Conservation (phyloP, 2,888 invertebrate genomes). For the Argynnis bischoffii region DNA sequence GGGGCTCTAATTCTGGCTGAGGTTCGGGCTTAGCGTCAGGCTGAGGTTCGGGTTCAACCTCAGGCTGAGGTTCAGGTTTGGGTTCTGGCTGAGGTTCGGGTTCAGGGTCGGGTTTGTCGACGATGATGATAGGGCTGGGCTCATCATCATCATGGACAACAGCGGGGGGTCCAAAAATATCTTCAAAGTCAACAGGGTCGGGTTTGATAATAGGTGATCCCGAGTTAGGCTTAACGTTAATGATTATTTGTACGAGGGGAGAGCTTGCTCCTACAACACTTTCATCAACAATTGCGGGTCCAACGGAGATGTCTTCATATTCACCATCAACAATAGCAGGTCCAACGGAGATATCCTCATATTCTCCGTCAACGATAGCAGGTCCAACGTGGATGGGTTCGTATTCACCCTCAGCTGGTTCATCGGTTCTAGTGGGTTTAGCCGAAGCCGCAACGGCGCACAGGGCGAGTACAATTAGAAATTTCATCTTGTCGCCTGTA, state of each 20-base stretch:
- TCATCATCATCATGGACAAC: slow-evolving; percentile 26
- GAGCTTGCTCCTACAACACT: slow-evolving; percentile 32
- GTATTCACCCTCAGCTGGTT: not conserved
- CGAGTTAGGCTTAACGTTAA: slow-evolving; percentile 38
- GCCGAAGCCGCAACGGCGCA: slow-evolving; percentile 48
- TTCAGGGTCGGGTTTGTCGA: slow-evolving; percentile 18
- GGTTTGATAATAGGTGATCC: slow-evolving; percentile 1
- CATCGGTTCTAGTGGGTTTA: slow-evolving; percentile 28
- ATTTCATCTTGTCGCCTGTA: slow-evolving; percentile 38
- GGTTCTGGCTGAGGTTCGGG: too few relatives aligned
- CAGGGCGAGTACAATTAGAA: slow-evolving; percentile 58
- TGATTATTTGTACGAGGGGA: slow-evolving; percentile 45
- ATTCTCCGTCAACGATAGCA: slow-evolving; percentile 29
- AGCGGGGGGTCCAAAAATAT: not conserved
- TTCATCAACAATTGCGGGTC: slow-evolving; percentile 39
- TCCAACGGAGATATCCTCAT: slow-evolving; percentile 38
- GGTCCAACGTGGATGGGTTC: slow-evolving; percentile 30
- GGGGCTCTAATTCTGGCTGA: too few relatives aligned
- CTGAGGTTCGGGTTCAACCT: too few relatives aligned
- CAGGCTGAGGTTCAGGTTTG: too few relatives aligned
- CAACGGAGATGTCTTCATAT: slow-evolving; percentile 22
- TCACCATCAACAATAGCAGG: slow-evolving; percentile 39
- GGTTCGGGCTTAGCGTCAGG: too few relatives aligned
- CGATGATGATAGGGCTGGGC: slow-evolving; percentile 36
- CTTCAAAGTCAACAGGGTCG: slow-evolving; percentile 18